Base-by-base conservation (phyloP, 2,888 invertebrate genomes). In the Pseudanteris insignis region DNA sequence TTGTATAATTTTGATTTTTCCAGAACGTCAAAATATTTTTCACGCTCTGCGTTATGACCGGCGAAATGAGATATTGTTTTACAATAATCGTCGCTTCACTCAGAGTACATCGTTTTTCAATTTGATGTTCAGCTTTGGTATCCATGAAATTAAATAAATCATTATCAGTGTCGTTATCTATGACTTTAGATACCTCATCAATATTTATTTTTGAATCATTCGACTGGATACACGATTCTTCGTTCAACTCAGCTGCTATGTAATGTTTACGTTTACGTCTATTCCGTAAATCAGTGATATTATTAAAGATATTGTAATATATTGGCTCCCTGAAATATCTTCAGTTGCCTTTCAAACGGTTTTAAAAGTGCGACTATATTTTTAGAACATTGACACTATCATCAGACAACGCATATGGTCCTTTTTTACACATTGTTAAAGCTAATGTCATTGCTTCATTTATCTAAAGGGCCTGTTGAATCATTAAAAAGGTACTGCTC, bases 251-350 rank as follows among this genome's bases (percentile, higher is more conserved):
- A 4, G 21, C 21, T 5, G 21, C 21, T 5, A 21, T n/a, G n/a
- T n/a, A n/a, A n/a, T n/a, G n/a, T n/a, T n/a, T n/a, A 21, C 7
- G 5, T 26, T 13, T 12, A 14, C 6, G 14, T 34, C 15, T 6
- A 38, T 26, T 2, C 38, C 38, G 7, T 13, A 26, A 14, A 38
- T 38, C n/a, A 38, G 5, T 14, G 38, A 26, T 9, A 38, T 38
- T 3, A 38, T 38, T 12, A 38, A n/a, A 6, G 38, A 38, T 13
- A 38, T 26, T 4, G 38, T 38, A 7, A 28, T 10, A 14, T 38
- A 38, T n/a, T 13, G 12, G 8, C 18, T 29, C 9, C 40, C 29
- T 2, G 29, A 41, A 15, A 41, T 41, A 11, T 41, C 40, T 7
- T 5, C 8, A 2, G 18, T 41, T 8, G 29, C 29, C 18, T 29